Conservation (phyloP, 2,797 vertebrate genomes). For the Rhadinocentrus ornatus region DNA sequence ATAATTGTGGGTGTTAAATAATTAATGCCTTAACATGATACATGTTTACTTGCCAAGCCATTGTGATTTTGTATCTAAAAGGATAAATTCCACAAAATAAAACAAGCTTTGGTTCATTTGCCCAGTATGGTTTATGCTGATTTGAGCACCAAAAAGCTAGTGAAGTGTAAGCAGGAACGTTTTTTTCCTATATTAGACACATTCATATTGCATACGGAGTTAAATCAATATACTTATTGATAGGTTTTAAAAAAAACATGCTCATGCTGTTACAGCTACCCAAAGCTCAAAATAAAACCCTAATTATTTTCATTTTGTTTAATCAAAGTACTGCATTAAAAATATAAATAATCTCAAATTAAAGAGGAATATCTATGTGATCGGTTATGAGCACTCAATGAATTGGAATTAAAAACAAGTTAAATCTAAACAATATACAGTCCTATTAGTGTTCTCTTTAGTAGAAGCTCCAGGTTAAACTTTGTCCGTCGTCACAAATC, state of each 20-base stretch:
- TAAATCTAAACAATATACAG: not conserved
- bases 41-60: too few relatives aligned
- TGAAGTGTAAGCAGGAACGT: not conserved
- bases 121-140: not conserved
- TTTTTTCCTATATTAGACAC: not conserved
- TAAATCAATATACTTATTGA: not conserved
- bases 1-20: too few relatives aligned
- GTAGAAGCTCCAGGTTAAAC: constrained; percentile 55
- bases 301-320: not conserved
- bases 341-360: not conserved
- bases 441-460: constrained; percentile 55
- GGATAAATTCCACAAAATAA: too few relatives aligned
- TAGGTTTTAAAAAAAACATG: too few relatives aligned
- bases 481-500: constrained; percentile 58
- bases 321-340: not conserved
- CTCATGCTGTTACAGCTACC: too few relatives aligned
- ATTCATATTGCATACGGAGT: not conserved
- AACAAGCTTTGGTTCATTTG: too few relatives aligned
- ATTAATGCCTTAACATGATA: too few relatives aligned
- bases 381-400: not conserved
- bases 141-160: not conserved
- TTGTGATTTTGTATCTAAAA: too few relatives aligned
- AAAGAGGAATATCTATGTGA: not conserved
- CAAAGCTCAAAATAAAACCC: too few relatives aligned
- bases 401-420: not conserved